These are phyloP conservation scores for Falco cherrug DNA, from an alignment of 2,797 vertebrate genomes.

Conservation along the genomic window DNA sequence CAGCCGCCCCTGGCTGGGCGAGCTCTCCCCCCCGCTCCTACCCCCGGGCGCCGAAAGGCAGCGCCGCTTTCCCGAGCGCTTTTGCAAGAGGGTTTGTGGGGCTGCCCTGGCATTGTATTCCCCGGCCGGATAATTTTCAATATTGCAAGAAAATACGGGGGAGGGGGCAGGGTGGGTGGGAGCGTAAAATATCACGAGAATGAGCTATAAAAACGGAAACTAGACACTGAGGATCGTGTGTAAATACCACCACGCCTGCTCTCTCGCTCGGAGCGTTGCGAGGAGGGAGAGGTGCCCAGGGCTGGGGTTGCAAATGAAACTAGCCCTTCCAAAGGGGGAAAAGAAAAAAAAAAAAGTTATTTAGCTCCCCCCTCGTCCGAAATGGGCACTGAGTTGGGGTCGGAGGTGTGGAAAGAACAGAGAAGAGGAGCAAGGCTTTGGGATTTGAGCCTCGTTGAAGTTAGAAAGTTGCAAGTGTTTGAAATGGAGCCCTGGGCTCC, in stretches of 20 bases:
- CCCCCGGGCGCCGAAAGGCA: not conserved
- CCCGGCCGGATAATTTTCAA: not conserved
- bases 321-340: not conserved
- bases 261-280: not conserved
- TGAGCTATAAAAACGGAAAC: not conserved
- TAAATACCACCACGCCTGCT: not conserved
- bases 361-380: not conserved
- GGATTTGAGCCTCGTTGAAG: not conserved
- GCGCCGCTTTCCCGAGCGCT: not conserved
- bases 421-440: not conserved
- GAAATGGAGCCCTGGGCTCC: not conserved
- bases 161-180: not conserved
- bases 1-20: not conserved
- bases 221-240: not conserved
- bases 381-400: not conserved
- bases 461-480: conserved; percentile 32
- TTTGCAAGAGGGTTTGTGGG: not conserved
- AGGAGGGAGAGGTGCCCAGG: not conserved
- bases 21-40: not conserved
- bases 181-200: conserved; percentile 20
- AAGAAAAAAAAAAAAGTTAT: not conserved
- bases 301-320: not conserved
- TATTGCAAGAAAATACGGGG: not conserved
- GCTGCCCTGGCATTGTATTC: not conserved
- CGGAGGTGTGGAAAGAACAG: not conserved